Evolutionary conservation across 2,888 invertebrate species (phyloP).

Genomic region (Catocala nupta): DNA sequence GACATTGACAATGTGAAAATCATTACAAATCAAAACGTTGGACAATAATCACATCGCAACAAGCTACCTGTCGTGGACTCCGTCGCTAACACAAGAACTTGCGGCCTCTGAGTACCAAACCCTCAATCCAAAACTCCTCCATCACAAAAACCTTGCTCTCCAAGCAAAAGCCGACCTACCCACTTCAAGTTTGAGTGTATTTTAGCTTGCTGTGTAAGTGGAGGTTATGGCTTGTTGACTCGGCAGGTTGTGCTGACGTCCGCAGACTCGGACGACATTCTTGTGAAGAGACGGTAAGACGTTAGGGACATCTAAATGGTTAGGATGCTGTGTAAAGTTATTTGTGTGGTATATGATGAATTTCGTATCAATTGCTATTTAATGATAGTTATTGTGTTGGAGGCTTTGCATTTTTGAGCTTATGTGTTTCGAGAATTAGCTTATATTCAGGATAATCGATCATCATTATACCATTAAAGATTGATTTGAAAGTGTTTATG

Average conservation of each 20-base stretch:
- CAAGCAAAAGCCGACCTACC: constrained; percentile 32
- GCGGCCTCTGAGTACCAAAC: constrained; percentile 50
- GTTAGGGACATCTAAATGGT: constrained; percentile 71
- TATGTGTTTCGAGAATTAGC: neutral
- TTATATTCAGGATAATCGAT: neutral
- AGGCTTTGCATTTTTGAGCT: constrained; percentile 1
- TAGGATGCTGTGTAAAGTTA: constrained; percentile 55
- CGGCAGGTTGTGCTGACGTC: constrained; percentile 57
- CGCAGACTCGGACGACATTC: constrained; percentile 79
- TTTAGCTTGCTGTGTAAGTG: constrained; percentile 11
- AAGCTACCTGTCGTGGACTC: constrained; percentile 46
- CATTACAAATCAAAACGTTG: constrained; percentile 51
- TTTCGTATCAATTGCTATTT: constrained; percentile 30
- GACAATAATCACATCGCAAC: constrained; percentile 48
- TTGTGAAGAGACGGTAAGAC: constrained; percentile 62
- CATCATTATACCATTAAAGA: too few relatives aligned
- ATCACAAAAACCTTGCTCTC: neutral
- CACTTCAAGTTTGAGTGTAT: neutral
- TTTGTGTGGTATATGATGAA: constrained; percentile 32
- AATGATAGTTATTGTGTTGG: constrained; percentile 13
- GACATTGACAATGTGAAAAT: constrained; percentile 46
- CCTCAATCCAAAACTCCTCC: neutral
- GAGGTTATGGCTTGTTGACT: constrained; percentile 32
- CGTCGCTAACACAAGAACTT: constrained; percentile 52
- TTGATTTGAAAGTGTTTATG: too few relatives aligned